Base-by-base conservation (phyloP, 2,113 vertebrate genomes). In the Psittacula cyanocephala region DNA sequence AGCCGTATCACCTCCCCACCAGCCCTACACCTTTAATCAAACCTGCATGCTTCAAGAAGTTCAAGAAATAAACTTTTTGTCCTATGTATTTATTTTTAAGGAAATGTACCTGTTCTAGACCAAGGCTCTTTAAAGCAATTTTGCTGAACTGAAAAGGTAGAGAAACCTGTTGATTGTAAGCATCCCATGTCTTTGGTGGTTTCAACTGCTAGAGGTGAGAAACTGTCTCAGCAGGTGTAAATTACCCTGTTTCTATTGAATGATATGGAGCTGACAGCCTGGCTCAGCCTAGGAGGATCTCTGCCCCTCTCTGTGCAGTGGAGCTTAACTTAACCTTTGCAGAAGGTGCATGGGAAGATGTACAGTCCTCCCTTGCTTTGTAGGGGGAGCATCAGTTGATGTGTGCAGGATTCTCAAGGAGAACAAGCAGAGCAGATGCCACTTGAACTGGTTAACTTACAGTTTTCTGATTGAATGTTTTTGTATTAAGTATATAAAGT, bases 41-140 rank as follows among this genome's bases (percentile, higher is more conserved):
- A 41, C 52, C 90, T 13, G 1, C 0, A 0, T 75, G 88, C 86
- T n/a, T 93, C 29, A 4, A 86, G 84, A 68, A 93, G 72, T 70
- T 71, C 76, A 75, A 88, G 69, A 62, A 63, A 84, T 81, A 55
- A 70, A 37, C 68, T 93, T 94, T 93, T 81, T 91, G 85, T 64
- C 63, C 84, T 90, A 0, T 3, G 1, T 31, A 35, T 87, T 92
- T 91, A 68, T 75, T 93, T 94, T 59, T 64, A 52, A 74, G 69
- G 75, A 72, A 95, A 74, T 2, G 2, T 18, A 31, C 39, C 68
- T 78, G 57, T 78, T 90, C 29, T n/a, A 46, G 83, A 90, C 69
- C 78, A 72, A 81, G 11, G 44, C 44, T 75, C 85, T 92, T 59
- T 44, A 37, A 74, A 89, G 62, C n/a, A n/a, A 24, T 91, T 88